Evolutionary conservation across 53 echinoderm and acorn worm genomes (phyloP).

Genomic region (Holothuria leucospilota): DNA sequence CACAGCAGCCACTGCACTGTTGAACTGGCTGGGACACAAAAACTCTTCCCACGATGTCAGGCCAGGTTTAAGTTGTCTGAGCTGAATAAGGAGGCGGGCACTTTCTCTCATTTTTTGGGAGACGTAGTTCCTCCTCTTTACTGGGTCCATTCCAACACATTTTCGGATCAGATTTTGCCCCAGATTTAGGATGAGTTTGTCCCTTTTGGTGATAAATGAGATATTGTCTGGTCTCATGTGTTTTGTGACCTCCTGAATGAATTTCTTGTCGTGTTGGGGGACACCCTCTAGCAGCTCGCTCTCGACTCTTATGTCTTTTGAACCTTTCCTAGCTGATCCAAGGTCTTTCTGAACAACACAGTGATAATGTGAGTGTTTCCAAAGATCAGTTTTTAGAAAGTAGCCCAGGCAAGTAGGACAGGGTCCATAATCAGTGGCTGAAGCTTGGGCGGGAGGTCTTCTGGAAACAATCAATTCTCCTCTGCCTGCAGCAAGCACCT

Average conservation of each 20-base stretch:
- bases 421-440: background rate
- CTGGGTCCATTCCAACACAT: conserved; percentile 37
- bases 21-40: conserved; percentile 38
- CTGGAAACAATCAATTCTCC: background rate
- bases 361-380: background rate
- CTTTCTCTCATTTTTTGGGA: conserved; percentile 42
- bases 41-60: conserved; percentile 2
- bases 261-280: background rate
- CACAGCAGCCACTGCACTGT: conserved; percentile 47
- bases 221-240: conserved; percentile 7
- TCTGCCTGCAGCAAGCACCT: background rate
- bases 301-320: conserved; percentile 29
- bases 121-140: conserved; percentile 38
- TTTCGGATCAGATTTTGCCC: conserved; percentile 29
- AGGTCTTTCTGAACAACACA: background rate
- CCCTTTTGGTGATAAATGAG: background rate
- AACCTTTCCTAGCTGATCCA: conserved; percentile 1
- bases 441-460: background rate
- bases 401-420: background rate
- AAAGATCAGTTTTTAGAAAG: background rate
- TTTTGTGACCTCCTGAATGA: conserved; percentile 13
- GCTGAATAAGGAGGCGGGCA: conserved; percentile 27
- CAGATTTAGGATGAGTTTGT: conserved; percentile 1
- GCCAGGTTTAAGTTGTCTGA: conserved; percentile 5
- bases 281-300: background rate